Evolutionary conservation across 2,797 vertebrate species (phyloP).

Genomic region (Scleropages formosus): DNA sequence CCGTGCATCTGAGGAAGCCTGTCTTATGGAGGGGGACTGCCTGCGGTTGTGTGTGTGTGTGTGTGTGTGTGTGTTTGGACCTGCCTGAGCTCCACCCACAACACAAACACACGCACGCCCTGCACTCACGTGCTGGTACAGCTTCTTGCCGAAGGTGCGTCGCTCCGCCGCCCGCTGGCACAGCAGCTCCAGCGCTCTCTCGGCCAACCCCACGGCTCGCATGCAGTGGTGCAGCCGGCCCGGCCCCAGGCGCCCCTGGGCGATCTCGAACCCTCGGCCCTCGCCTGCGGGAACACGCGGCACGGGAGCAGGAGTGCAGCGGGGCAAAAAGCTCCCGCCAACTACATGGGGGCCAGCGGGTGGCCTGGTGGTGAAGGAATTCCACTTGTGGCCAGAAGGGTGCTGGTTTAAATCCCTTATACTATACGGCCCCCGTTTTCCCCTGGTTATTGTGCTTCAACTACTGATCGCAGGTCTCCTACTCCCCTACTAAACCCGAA

Average conservation of each 20-base stretch:
- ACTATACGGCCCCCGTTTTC: too few relatives aligned
- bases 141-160: conserved; percentile 78
- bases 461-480: too few relatives aligned
- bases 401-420: too few relatives aligned
- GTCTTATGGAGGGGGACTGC: too few relatives aligned
- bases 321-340: too few relatives aligned
- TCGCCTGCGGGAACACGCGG: conserved; percentile 69
- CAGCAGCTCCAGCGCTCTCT: conserved; percentile 78
- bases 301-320: neutral
- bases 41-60: neutral
- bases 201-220: conserved; percentile 79
- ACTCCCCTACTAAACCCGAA: too few relatives aligned
- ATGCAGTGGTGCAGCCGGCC: conserved; percentile 93
- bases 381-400: too few relatives aligned
- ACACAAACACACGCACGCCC: neutral
- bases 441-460: too few relatives aligned
- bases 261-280: conserved; percentile 88
- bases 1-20: too few relatives aligned
- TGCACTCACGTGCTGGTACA: conserved; percentile 80
- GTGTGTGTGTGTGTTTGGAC: neutral
- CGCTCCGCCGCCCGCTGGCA: conserved; percentile 75
- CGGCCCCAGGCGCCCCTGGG: conserved; percentile 85
- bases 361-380: too few relatives aligned
- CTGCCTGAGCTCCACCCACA: neutral
- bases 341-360: too few relatives aligned